These are phyloP conservation scores for Drosophila greeni DNA, from an alignment of 2,888 invertebrate species.

Conservation along the genomic window DNA sequence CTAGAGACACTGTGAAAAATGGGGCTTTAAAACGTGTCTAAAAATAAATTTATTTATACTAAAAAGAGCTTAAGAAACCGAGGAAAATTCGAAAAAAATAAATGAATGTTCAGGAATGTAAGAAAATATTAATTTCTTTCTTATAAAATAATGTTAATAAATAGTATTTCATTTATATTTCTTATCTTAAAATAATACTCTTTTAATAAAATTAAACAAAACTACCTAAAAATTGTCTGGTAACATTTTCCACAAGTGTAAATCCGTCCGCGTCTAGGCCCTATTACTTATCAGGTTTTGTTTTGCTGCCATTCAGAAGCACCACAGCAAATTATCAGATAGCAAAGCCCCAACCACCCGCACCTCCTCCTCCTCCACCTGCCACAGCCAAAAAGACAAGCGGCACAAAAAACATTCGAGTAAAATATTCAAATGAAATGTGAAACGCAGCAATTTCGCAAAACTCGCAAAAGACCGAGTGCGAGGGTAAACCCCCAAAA, in stretches of 20 bases:
- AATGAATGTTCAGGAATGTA: too few relatives aligned
- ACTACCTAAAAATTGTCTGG: neutral
- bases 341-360: slow-evolving; percentile 37
- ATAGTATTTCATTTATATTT: too few relatives aligned
- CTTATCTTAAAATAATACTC: rapidly evolving
- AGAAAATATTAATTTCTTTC: too few relatives aligned
- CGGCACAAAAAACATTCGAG: slow-evolving; percentile 48
- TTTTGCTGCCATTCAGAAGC: slow-evolving; percentile 48
- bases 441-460: slow-evolving; percentile 69
- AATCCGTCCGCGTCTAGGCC: slow-evolving; percentile 27
- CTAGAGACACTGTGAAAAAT: slow-evolving; percentile 44
- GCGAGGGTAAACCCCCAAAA: slow-evolving; percentile 51
- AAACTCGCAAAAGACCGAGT: slow-evolving; percentile 20
- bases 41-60: neutral
- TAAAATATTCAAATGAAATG: slow-evolving; percentile 75
- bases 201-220: neutral
- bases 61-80: neutral
- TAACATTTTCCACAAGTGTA: slow-evolving; percentile 37
- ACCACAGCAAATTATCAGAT: slow-evolving; percentile 71
- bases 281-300: slow-evolving; percentile 66
- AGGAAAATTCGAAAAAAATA: neutral
- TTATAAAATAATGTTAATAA: too few relatives aligned
- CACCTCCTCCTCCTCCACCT: slow-evolving; percentile 27
- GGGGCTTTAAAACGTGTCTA: rapidly evolving
- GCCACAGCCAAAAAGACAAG: slow-evolving; percentile 33